Evolutionary conservation across 2,797 vertebrate genomes (phyloP), one percentile per base, ranked within the genome.

Genomic region (Phoeniculus purpureus): DNA sequence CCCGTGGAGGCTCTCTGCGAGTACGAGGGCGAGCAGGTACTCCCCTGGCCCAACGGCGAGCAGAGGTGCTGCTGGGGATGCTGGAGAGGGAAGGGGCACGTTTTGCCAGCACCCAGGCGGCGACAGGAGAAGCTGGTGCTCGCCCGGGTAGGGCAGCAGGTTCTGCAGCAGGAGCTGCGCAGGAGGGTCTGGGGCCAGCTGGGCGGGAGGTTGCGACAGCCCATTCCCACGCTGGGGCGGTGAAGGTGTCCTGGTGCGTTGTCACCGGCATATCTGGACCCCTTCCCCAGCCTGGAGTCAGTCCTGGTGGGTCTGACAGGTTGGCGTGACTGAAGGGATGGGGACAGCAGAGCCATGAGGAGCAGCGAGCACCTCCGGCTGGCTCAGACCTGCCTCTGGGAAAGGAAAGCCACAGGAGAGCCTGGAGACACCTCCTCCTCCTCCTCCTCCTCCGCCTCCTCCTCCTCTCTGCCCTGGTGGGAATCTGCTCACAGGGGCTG

Each of bases 1-100:
- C 98, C 99, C 0, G 92, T 99, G 54, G 99, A 99, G 96, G 98
- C 99, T 0, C 98, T 99, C 31, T 99, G 99, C 37, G 99, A 99
- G 93, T 99, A 97, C 1, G 98, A 99, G 72, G 88, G 98, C 2
- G 98, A 99, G 2, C 98, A 98, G 97, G 99, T 99, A 96, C 66
- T 16, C 8, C 22, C n/a, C 8, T 5, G 0, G 2, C 11, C 32
- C 47, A 0, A 1, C 3, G 10, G 19, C 21, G 2, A 2, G 9
- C 79, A 5, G 9, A 4, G 48, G 12, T 1, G 45, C 48, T 21
- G 10, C 62, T 3, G 70, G 56, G 47, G 56, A 4, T 32, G 5
- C 34, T 2, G 8, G 50, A 56, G 4, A 3, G 12, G 29, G 37
- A 13, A 31, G 12, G 1, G 26, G 14, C 29, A 2, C 52, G 7